Percentiles rank a stretch among this genome's conserved stretches.
These are phyloP conservation scores for Pegoplata infirma DNA, from an alignment of 2,888 invertebrate species.

Conservation along the genomic window DNA sequence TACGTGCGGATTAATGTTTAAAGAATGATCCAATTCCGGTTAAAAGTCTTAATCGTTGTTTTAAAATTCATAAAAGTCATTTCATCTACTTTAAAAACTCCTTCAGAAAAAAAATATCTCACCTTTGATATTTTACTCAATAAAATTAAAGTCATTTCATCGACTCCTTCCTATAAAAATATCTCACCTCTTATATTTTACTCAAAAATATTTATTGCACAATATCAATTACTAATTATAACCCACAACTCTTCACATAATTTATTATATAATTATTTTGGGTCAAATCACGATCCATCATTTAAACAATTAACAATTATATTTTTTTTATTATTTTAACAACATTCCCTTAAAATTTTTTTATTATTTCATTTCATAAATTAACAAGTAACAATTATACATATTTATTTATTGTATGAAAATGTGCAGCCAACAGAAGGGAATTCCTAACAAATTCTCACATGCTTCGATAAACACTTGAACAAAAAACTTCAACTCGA, in stretches of 20 bases:
- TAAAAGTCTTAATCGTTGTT: too few species aligned
- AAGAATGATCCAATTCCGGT: too few species aligned
- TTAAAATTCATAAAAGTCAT: too few species aligned
- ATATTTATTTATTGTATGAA: too few species aligned
- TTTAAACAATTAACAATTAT: conserved; percentile 58
- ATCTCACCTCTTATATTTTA: neutral
- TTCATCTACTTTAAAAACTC: too few species aligned
- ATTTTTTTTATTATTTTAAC: too few species aligned
- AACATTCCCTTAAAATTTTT: conserved; percentile 52
- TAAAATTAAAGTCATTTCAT: too few species aligned
- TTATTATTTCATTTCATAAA: conserved; percentile 35
- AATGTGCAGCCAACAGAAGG: conserved; percentile 24
- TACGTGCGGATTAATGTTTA: too few species aligned
- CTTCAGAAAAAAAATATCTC: too few species aligned
- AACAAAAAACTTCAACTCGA: neutral
- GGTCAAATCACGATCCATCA: conserved; percentile 59
- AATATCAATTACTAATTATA: conserved; percentile 57
- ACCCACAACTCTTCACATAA: conserved; percentile 29
- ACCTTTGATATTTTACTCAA: too few species aligned
- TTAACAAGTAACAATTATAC: conserved; percentile 52
- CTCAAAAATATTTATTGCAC: neutral
- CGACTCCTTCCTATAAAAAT: too few species aligned
- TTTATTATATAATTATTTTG: conserved; percentile 61
- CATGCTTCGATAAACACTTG: conserved; percentile 47
- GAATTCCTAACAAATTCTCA: conserved; percentile 63